Evolutionary conservation across 2,888 invertebrate species (phyloP), one percentile per base, ranked within the genome.

Genomic region (Copidosoma aretas): DNA sequence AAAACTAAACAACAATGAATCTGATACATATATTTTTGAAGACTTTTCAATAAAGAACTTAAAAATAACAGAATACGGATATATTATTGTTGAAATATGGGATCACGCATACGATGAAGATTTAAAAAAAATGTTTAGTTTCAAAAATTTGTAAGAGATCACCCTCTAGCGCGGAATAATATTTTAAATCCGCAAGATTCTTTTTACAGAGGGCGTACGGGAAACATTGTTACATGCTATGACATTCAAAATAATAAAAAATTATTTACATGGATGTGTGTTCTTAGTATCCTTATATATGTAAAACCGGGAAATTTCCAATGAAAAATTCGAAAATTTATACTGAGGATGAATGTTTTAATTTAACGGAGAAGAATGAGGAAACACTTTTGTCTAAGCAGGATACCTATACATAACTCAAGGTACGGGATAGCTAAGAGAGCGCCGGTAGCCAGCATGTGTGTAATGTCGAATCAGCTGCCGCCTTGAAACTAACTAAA

Each of bases 371-470:
- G 10, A 75, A 32, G 8, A 32, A 59, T 10, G 56, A 51, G 24
- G 56, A 70, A 24, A 68, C 14, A 22, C 43, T 60, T 51, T 53
- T 76, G 1, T 19, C 32, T 1, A 60, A 63, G n/a, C n/a, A n/a
- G n/a, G n/a, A n/a, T n/a, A n/a, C n/a, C n/a, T n/a, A n/a, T n/a
- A n/a, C n/a, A n/a, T n/a, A n/a, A n/a, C n/a, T n/a, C n/a, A n/a
- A n/a, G n/a, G n/a, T n/a, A n/a, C n/a, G n/a, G n/a, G n/a, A n/a
- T n/a, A n/a, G n/a, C n/a, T n/a, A n/a, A n/a, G n/a, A n/a, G n/a
- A n/a, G n/a, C n/a, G n/a, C n/a, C n/a, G n/a, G n/a, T n/a, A n/a
- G n/a, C n/a, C n/a, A n/a, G n/a, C n/a, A n/a, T n/a, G n/a, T n/a
- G n/a, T n/a, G n/a, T n/a, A n/a, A n/a, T n/a, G n/a, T n/a, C n/a